Evolutionary conservation across 92 coral and sea anemone genomes (phyloP), one percentile per base, ranked within the genome.

Genomic region (Porites lobata): DNA sequence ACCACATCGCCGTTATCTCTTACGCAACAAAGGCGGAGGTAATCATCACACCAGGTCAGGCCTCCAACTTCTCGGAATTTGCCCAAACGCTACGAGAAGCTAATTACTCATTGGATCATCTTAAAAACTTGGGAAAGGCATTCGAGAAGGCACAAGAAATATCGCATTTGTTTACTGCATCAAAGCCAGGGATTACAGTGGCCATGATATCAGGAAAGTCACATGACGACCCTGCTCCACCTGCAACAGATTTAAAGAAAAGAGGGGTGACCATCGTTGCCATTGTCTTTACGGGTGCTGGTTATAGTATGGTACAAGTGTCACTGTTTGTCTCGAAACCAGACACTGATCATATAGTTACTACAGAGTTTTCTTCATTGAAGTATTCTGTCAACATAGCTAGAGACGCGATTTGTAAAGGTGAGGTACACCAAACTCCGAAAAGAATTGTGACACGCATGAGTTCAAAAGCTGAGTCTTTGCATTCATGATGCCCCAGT

Each of bases 181-280:
- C 76, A 2, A 56, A 57, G 32, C 65, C 76, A 67, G 66, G 17
- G 2, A 12, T 81, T 52, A 53, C 68, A 13, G 85, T 81, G 4
- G 76, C 52, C 14, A 81, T 81, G 85, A 81, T 81, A n/a, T 20
- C 71, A 9, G 85, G 85, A 10, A 81, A 67, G 58, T 67, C 75
- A 7, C 53, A 81, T 24, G 85, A 81, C 29, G 85, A 81, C 1
- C 4, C 11, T 1, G 24, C 50, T 6, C 65, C 43, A 7, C 54
- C 38, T 20, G 85, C 85, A 2, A 10, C 26, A 21, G 24, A 81
- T 24, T 65, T 81, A 7, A 81, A 81, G 56, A 12, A 32, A 26
- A 26, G 47, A n/a, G 65, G 67, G 17, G 85, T 81, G 21, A 81
- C 85, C 24, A 69, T 81, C 6, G 19, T 81, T 8, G 85, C 65